Evolutionary conservation across 1,140 invertebrate genomes (phyloP).

Genomic region (Drosophila pachea): DNA sequence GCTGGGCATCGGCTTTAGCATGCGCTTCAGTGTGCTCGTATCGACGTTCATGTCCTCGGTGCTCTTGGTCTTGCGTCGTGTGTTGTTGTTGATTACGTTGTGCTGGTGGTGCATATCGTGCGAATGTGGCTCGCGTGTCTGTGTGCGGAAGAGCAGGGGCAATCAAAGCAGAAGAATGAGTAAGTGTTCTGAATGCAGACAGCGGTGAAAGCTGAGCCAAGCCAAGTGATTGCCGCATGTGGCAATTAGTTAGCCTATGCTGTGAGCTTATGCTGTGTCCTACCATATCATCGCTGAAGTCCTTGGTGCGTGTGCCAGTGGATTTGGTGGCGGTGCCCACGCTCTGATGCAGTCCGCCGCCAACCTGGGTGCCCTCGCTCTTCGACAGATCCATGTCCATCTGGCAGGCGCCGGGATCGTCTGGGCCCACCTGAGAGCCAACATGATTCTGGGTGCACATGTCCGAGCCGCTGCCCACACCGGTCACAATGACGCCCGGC

Average conservation of each 20-base stretch:
- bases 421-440: constrained; percentile 77
- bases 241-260: background rate
- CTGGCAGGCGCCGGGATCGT: constrained; percentile 71
- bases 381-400: constrained; percentile 81
- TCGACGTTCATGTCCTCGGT: constrained; percentile 93
- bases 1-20: constrained; percentile 95
- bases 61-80: constrained; percentile 90
- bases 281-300: constrained; percentile 78
- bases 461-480: constrained; percentile 63
- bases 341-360: constrained; percentile 82
- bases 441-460: constrained; percentile 80
- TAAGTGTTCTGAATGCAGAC: constrained; percentile 5
- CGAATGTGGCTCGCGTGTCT: constrained; percentile 77
- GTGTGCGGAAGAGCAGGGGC: background rate
- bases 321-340: constrained; percentile 80
- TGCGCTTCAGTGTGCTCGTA: constrained; percentile 93
- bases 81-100: constrained; percentile 86
- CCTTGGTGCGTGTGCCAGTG: constrained; percentile 81
- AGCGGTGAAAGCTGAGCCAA: background rate
- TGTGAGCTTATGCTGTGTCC: constrained; percentile 23
- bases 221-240: background rate
- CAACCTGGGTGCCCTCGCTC: constrained; percentile 89
- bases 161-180: constrained; percentile 10
- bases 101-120: constrained; percentile 78
- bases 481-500: constrained; percentile 66